Evolutionary conservation across 2,113 vertebrate species (phyloP).

Genomic region (Rostratula benghalensis): DNA sequence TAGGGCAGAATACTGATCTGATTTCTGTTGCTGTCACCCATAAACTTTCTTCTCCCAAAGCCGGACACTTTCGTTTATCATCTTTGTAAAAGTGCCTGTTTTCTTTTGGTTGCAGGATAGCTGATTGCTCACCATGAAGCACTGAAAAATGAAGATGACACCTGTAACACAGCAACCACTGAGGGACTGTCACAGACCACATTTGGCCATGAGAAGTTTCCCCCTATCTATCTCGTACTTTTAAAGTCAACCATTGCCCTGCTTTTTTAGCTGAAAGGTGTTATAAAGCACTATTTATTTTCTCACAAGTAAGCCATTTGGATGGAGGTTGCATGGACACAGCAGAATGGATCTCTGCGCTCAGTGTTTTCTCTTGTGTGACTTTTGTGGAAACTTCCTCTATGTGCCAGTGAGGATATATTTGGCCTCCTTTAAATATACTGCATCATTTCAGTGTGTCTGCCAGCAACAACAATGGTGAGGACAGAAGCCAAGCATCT

Average conservation of each 20-base stretch:
- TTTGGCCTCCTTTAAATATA: slow-evolving; percentile 27
- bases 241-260: neutral
- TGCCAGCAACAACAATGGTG: slow-evolving; percentile 29
- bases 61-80: neutral
- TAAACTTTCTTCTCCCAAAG: neutral
- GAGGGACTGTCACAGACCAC: neutral
- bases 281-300: slow-evolving; percentile 72
- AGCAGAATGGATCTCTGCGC: neutral
- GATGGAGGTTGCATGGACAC: neutral
- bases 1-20: neutral
- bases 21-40: neutral
- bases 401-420: slow-evolving; percentile 27
- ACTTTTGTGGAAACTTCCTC: slow-evolving; percentile 53
- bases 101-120: slow-evolving; percentile 72
- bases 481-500: slow-evolving; percentile 16
- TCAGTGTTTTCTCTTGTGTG: slow-evolving; percentile 27
- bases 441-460: slow-evolving; percentile 32
- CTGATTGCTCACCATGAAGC: slow-evolving; percentile 61
- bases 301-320: neutral
- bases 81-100: neutral
- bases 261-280: slow-evolving; percentile 27
- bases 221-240: neutral
- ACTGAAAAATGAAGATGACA: neutral
- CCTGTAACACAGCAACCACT: neutral
- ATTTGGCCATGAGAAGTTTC: neutral